Evolutionary conservation across 1,140 invertebrate species (phyloP).

Genomic region (Drosophila sulfurigaster): DNA sequence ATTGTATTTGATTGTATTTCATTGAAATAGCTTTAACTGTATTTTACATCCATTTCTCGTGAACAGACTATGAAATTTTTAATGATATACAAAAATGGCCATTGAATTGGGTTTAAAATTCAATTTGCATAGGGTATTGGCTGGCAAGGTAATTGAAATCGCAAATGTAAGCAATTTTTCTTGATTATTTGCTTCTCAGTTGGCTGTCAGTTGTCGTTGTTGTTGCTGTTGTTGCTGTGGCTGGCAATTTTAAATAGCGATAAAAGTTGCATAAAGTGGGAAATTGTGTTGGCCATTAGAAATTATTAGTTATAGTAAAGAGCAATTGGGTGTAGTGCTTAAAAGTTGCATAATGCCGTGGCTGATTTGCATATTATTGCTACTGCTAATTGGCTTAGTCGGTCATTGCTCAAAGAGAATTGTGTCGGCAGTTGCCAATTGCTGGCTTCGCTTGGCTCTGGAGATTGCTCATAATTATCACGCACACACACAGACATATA

Average conservation of each 20-base stretch:
- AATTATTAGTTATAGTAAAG: slow-evolving; percentile 71
- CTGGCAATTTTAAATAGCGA: slow-evolving; percentile 48
- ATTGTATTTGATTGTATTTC: too few species aligned
- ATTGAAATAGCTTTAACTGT: too few species aligned
- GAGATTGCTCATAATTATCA: slow-evolving; percentile 66
- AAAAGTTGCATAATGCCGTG: slow-evolving; percentile 58
- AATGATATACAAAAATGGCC: too few species aligned
- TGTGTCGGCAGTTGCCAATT: slow-evolving; percentile 19
- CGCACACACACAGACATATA: slow-evolving; percentile 27
- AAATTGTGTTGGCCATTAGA: slow-evolving; percentile 78
- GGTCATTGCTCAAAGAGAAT: slow-evolving; percentile 65
- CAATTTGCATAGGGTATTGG: slow-evolving; percentile 2
- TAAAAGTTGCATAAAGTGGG: slow-evolving; percentile 54
- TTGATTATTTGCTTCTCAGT: slow-evolving; percentile 1
- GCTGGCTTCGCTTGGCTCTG: slow-evolving; percentile 2
- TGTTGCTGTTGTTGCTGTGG: background rate
- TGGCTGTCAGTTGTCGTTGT: slow-evolving; percentile 10
- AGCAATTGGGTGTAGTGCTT: slow-evolving; percentile 66
- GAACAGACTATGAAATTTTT: too few species aligned
- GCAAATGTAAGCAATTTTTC: background rate
- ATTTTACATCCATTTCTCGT: too few species aligned
- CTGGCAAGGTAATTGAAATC: background rate
- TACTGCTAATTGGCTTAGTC: slow-evolving; percentile 69
- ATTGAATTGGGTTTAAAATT: too few species aligned
- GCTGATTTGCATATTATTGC: slow-evolving; percentile 66